A percentile compares a stretch with the other conserved stretches of the same genome.
phyloP scores from a whole-genome alignment of 92 coral and sea anemone species.

The Meandrina meandrites region DNA sequence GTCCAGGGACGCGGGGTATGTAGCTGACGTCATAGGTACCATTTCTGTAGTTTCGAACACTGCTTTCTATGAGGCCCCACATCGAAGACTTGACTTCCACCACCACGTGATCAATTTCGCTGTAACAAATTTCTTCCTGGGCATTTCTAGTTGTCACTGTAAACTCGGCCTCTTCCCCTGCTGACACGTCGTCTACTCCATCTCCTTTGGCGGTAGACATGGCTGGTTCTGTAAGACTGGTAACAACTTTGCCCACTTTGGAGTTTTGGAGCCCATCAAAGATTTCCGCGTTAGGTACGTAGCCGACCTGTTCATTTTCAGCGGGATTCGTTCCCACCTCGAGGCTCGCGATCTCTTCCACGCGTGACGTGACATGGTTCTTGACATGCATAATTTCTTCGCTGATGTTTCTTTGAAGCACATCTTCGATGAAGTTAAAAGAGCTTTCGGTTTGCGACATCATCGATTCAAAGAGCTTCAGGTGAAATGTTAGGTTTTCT shows the following conservation, averaged over 20 bases:
- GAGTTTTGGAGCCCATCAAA: slow-evolving; percentile 63
- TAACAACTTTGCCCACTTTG: slow-evolving; percentile 74
- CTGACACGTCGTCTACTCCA: slow-evolving; percentile 74
- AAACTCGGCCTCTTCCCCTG: slow-evolving; percentile 85
- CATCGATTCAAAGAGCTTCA: slow-evolving; percentile 77
- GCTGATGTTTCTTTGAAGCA: slow-evolving; percentile 74
- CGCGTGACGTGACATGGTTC: slow-evolving; percentile 73
- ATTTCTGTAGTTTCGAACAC: slow-evolving; percentile 69
- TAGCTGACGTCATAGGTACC: slow-evolving; percentile 79
- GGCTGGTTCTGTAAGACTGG: slow-evolving; percentile 84
- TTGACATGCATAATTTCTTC: slow-evolving; percentile 85
- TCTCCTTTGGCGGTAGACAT: slow-evolving; percentile 79
- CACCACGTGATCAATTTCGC: slow-evolving; percentile 90
- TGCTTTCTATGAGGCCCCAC: slow-evolving; percentile 85
- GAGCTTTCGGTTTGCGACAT: slow-evolving; percentile 74
- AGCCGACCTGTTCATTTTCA: slow-evolving; percentile 83
- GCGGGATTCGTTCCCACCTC: slow-evolving; percentile 87
- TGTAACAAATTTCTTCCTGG: slow-evolving; percentile 80
- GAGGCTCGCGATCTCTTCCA: slow-evolving; percentile 58
- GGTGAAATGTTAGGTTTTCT: slow-evolving; percentile 77
- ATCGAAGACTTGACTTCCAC: slow-evolving; percentile 82
- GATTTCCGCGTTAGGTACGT: slow-evolving; percentile 66
- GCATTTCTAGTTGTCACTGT: slow-evolving; percentile 82
- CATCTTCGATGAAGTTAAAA: slow-evolving; percentile 71
- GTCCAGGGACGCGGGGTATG: slow-evolving; percentile 80